A percentile compares a stretch with the other conserved stretches of the same genome.
phyloP scores from a whole-genome alignment of 2,888 invertebrate genomes.

The Ormia ochracea region DNA sequence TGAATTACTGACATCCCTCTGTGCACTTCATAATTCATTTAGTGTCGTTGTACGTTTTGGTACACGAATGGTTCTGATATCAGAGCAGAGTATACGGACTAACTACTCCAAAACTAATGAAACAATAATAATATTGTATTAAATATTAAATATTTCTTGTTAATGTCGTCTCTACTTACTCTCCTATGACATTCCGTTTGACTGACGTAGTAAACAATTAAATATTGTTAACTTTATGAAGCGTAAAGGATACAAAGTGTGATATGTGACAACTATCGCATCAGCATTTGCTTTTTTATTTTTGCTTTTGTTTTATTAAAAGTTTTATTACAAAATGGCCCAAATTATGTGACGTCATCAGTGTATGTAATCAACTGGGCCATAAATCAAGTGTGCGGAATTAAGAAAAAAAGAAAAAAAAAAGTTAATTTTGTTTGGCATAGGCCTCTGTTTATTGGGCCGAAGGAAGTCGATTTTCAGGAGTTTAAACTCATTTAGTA shows the following conservation, averaged over 20 bases:
- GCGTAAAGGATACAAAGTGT: constrained; percentile 51
- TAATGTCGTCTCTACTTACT: not conserved
- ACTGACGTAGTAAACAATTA: constrained; percentile 48
- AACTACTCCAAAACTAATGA: constrained; percentile 1
- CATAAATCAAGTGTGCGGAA: no score
- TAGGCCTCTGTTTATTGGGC: no score
- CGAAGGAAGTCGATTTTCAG: no score
- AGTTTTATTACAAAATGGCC: not conserved
- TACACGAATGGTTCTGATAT: constrained; percentile 23
- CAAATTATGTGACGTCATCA: not conserved
- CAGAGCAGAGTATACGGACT: constrained; percentile 34
- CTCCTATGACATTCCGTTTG: not conserved
- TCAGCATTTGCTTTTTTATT: not conserved
- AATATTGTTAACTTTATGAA: constrained; percentile 57
- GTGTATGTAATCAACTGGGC: no score
- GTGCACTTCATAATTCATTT: no score
- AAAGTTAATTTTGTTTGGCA: no score
- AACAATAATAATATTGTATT: not conserved
- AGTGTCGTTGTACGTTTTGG: no score
- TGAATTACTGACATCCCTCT: no score
- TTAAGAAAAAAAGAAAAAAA: no score
- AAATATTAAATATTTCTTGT: not conserved
- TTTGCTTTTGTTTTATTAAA: not conserved
- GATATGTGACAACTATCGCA: constrained; percentile 27
- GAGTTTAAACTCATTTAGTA: no score